Evolutionary conservation across 2,113 vertebrate genomes (phyloP), one percentile per base, ranked within the genome.

Genomic region (Neomonachus schauinslandi): DNA sequence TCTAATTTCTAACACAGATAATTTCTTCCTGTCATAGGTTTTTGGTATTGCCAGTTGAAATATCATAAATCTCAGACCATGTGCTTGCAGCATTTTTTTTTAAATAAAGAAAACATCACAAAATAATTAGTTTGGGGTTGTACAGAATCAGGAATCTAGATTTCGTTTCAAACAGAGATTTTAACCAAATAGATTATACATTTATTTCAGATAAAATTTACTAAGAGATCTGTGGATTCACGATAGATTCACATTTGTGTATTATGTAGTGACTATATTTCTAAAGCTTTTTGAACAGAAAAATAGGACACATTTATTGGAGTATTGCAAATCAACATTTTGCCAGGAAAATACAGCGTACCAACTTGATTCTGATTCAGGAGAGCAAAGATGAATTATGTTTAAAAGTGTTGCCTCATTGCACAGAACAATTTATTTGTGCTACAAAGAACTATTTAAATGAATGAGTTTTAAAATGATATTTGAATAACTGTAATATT

Each of bases 401-500:
- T 89, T 49, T 33, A 28, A 69, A 89, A 55, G 71, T n/a, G 42
- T 31, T 93, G 76, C 76, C 97, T 91, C 59, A 51, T 26, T 91
- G 46, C 76, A 82, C 42, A 88, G 33, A 76, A 83, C 74, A 77
- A 89, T 85, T 84, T 95, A 72, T 81, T 95, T 84, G n/a, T 87
- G 49, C 4, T 72, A 87, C 63, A 93, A 91, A 93, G 81, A 91
- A 89, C 69, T 72, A 65, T 76, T 97, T 97, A 94, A 94, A 88
- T 89, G 51, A 97, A 89, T 81, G 84, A 67, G 39, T 82, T 97
- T 98, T 67, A 81, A 89, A 96, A 79, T 85, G 69, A 21, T 42
- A 69, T 88, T 90, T 94, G 81, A 94, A 95, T 97, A 85, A 81
- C 24, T 91, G 2, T 94, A 94, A 95, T 94, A 97, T 95, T 97